Evolutionary conservation across 2,888 invertebrate genomes (phyloP).

Genomic region (Eucera pruinosa): DNA sequence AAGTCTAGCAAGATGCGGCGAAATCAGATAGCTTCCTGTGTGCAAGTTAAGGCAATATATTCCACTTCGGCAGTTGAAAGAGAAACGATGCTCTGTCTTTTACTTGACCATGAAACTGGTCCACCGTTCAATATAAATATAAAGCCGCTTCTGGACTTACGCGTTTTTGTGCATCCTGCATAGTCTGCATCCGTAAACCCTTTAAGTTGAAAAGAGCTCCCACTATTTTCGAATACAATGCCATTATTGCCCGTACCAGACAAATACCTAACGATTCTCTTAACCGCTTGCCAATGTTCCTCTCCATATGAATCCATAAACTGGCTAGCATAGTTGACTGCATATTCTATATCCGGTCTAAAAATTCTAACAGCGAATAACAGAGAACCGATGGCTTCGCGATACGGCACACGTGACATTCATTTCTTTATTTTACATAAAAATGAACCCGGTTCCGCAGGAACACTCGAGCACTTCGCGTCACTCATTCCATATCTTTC

Average conservation of each 20-base stretch:
- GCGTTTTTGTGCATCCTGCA: constrained; percentile 28
- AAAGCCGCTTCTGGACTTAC: constrained; percentile 14
- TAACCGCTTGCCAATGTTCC: constrained; percentile 34
- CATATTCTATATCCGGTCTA: constrained; percentile 35
- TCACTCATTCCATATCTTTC: too few relatives aligned
- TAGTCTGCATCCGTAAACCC: constrained; percentile 36
- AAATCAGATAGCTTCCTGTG: too few relatives aligned
- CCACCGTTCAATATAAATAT: constrained; percentile 16
- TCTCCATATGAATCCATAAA: constrained; percentile 2
- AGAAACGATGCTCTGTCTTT: constrained; percentile 2
- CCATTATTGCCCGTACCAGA: constrained; percentile 12
- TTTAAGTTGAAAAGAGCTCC: background rate
- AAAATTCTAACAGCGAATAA: constrained; percentile 20
- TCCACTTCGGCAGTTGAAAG: constrained; percentile 8
- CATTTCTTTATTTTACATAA: too few relatives aligned
- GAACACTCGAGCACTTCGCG: background rate
- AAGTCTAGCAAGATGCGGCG: too few relatives aligned
- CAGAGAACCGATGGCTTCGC: constrained; percentile 29
- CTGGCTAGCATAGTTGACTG: too few relatives aligned
- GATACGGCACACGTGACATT: constrained; percentile 33
- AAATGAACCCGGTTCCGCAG: constrained; percentile 21
- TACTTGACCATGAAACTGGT: constrained; percentile 14
- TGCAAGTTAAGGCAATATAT: too few relatives aligned
- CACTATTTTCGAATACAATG: constrained; percentile 29
- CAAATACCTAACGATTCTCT: constrained; percentile 24